Conservation (phyloP, 2,113 vertebrate genomes). For the Cardinalis cardinalis region DNA sequence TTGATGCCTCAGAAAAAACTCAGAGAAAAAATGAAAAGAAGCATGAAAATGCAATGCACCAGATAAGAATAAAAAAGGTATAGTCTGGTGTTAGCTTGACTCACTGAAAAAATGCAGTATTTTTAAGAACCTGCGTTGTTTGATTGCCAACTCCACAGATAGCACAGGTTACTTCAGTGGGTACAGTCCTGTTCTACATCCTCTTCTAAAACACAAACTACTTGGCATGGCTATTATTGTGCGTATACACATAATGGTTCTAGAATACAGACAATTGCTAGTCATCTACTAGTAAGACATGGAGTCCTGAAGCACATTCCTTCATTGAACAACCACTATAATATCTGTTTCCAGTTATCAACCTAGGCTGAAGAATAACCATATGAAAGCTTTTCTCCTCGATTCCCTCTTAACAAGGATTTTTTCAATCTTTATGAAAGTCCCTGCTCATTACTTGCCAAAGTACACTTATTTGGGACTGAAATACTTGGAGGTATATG, state of each 20-base stretch:
- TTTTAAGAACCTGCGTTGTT: neutral
- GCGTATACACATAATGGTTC: neutral
- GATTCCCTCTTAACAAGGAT: neutral
- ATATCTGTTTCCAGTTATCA: neutral
- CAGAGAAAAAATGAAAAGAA: neutral
- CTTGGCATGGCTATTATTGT: rapidly evolving
- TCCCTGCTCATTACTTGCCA: neutral
- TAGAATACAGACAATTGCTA: neutral
- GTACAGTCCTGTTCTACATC: rapidly evolving
- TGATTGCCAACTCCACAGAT: neutral
- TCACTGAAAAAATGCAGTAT: neutral
- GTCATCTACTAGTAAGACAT: neutral
- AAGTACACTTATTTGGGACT: neutral
- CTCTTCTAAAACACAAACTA: neutral
- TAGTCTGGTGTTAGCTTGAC: neutral
- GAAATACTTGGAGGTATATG: neutral
- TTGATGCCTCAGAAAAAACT: neutral
- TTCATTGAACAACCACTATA: neutral
- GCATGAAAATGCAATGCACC: neutral
- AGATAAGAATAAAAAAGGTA: neutral
- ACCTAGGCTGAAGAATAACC: neutral
- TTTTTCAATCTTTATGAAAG: neutral
- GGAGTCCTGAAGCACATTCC: neutral
- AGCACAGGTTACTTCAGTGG: neutral
- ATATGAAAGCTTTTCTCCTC: neutral